Evolutionary conservation across 2,888 invertebrate genomes (phyloP), one percentile per base, ranked within the genome.

Genomic region (Drosophila greeni): DNA sequence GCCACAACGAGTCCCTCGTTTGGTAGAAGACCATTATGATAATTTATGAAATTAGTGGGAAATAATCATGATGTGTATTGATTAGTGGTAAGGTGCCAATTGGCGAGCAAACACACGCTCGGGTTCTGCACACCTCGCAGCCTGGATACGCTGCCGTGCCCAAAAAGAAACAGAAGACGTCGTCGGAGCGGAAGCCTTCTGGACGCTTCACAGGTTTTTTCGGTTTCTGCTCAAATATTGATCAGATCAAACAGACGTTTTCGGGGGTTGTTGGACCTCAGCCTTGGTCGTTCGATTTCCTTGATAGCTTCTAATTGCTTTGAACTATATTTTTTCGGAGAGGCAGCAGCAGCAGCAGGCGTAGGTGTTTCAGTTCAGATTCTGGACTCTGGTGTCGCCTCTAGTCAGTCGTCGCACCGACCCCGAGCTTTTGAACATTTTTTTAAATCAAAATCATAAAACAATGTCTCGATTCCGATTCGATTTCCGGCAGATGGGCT

Each of bases 21-120:
- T 42, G 18, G 24, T 20, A 20, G 58, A 66, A 58, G 66, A 72
- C 60, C 61, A 66, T 67, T 66, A 72, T 80, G 83, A 84, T 82
- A 73, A 83, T 76, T 76, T 74, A 74, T 73, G 70, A 73, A 83
- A 77, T 85, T 82, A 80, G 73, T 80, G 73, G 62, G 76, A 84
- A 84, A 84, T 83, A 83, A 82, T 86, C 79, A 85, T 77, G 82
- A 84, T 77, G 82, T 82, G 70, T 65, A 76, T 85, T 79, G 74
- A 75, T 84, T 86, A 84, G 86, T 71, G 60, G 24, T 26, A 59
- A 73, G 33, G 79, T 86, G 84, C 64, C 66, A 84, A 84, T 79
- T 76, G 36, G 24, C 48, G 47, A 24, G 62, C 48, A 74, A 84
- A 85, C 47, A 82, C 39, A 83, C 24, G 65, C 54, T 14, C 20